phyloP scores from a whole-genome alignment of 2,113 vertebrate species.

The Tragelaphus strepsiceros region DNA sequence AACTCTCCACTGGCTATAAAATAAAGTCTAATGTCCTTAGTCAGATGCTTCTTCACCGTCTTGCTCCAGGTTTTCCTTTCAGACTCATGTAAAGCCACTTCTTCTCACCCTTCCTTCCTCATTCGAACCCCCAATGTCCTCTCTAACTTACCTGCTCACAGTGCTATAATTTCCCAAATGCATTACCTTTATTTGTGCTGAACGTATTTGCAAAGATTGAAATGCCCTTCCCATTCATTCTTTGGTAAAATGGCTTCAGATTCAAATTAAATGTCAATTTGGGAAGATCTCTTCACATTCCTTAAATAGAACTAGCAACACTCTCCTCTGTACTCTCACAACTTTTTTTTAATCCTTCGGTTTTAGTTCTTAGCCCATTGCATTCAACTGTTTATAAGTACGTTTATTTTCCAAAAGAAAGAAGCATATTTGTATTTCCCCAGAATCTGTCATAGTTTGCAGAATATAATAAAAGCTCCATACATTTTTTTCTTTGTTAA shows the following conservation, averaged over 20 bases:
- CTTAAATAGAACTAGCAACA: background rate
- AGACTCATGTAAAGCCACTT: background rate
- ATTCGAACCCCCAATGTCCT: background rate
- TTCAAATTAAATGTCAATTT: background rate
- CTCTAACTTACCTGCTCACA: background rate
- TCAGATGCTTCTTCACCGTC: background rate
- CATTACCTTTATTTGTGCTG: background rate
- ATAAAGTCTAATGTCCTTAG: background rate
- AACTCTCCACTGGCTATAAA: background rate
- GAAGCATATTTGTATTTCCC: background rate
- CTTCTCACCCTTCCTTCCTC: background rate
- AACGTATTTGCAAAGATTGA: background rate
- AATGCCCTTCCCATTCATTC: background rate
- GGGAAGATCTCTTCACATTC: background rate
- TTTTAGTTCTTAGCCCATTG: background rate
- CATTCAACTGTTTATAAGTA: background rate
- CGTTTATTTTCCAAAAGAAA: background rate
- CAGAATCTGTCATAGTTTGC: background rate
- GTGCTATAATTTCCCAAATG: background rate
- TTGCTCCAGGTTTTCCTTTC: background rate
- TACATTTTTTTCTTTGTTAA: background rate
- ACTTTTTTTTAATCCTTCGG: background rate
- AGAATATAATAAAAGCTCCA: background rate
- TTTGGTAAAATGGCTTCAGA: background rate
- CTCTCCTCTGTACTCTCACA: background rate